These are phyloP conservation scores for Drosophila carrolli DNA, from an alignment of 1,140 invertebrate species.

Conservation along the genomic window DNA sequence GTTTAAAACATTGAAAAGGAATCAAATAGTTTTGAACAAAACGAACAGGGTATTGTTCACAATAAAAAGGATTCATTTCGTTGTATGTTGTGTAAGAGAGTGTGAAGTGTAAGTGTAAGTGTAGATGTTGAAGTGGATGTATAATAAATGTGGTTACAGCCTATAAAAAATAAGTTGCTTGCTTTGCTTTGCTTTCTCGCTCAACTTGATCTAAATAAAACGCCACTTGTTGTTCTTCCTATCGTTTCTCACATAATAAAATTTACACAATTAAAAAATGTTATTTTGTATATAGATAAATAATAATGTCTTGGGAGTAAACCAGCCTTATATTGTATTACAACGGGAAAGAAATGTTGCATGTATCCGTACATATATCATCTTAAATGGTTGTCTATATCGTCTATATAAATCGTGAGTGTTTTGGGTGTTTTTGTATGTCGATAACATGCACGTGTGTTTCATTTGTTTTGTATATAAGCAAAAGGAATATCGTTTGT, in stretches of 20 bases:
- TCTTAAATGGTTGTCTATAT: constrained; percentile 42
- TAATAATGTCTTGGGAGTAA: constrained; percentile 85
- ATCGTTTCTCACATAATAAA: constrained; percentile 15
- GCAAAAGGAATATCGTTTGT: constrained; percentile 79
- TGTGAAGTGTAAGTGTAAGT: constrained; percentile 15
- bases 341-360: constrained; percentile 81
- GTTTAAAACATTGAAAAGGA: constrained; percentile 48
- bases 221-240: constrained; percentile 15
- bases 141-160: constrained; percentile 52
- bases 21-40: constrained; percentile 29
- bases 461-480: constrained; percentile 59
- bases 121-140: constrained; percentile 7
- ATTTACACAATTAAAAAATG: constrained; percentile 32
- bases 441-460: constrained; percentile 56
- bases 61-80: constrained; percentile 46
- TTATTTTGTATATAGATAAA: constrained; percentile 50
- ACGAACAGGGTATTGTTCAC: constrained; percentile 16
- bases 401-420: constrained; percentile 40
- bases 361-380: constrained; percentile 53
- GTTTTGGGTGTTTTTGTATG: constrained; percentile 23
- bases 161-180: constrained; percentile 53
- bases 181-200: constrained; percentile 27
- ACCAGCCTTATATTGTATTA: constrained; percentile 84
- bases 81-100: constrained; percentile 32
- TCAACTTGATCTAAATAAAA: constrained; percentile 32